Evolutionary conservation across 2,888 invertebrate species (phyloP).

Genomic region (Hypomecis punctinalis): DNA sequence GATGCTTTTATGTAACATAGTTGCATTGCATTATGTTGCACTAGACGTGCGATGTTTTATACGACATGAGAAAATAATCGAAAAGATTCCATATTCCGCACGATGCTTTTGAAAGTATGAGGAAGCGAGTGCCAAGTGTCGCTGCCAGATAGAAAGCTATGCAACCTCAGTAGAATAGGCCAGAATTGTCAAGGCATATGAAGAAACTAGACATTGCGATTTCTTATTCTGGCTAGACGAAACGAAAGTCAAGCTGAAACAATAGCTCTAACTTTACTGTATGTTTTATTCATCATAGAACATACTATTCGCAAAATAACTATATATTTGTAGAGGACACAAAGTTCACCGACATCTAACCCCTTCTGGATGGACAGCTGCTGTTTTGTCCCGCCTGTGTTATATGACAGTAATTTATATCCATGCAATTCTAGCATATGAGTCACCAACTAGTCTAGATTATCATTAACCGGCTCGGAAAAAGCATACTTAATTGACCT

Average conservation of each 20-base stretch:
- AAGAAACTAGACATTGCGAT: slow-evolving; percentile 12
- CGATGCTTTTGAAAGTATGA: slow-evolving; percentile 19
- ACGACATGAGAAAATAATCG: not conserved
- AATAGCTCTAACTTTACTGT: slow-evolving; percentile 7
- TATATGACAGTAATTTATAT: not conserved
- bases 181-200: slow-evolving; percentile 6
- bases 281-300: slow-evolving; percentile 13
- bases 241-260: slow-evolving; percentile 19
- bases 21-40: slow-evolving; percentile 5
- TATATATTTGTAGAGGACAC: slow-evolving; percentile 6
- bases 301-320: not conserved
- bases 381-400: not conserved
- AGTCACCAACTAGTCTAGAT: not conserved
- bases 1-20: slow-evolving; percentile 15
- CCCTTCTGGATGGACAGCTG: not conserved
- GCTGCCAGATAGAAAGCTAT: slow-evolving; percentile 23
- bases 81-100: slow-evolving; percentile 3
- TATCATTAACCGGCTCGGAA: too few species aligned
- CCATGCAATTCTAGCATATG: not conserved
- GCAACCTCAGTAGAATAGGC: not conserved
- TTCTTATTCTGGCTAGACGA: slow-evolving; percentile 9
- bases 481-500: too few species aligned
- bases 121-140: slow-evolving; percentile 21
- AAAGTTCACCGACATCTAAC: slow-evolving; percentile 7
- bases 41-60: not conserved